Base-by-base conservation (phyloP, 2,888 invertebrate species). In the Calliopum simillimum region DNA sequence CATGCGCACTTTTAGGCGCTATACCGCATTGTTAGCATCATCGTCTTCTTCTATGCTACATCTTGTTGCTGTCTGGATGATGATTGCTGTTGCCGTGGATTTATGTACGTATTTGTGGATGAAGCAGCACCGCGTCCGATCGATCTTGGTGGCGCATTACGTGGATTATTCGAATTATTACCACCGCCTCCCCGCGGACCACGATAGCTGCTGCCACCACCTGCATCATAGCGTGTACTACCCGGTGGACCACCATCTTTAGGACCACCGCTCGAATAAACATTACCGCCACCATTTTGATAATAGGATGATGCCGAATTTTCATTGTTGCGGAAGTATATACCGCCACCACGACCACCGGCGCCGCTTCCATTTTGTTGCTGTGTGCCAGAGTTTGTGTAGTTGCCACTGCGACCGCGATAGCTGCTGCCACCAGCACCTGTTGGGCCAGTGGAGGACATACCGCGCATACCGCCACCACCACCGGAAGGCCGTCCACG, bases 301-400 rank as follows among this genome's bases (percentile, higher is more conserved):
- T 78, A 78, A 25, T 78, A 79, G 14, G 76, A 70, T 14, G 71
- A 55, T 6, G 69, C 72, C 43, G 74, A 67, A 25, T 81, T 80
- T 25, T 85, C 85, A 70, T 85, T 85, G 73, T 85, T 85, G 55
- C 84, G 84, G 80, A 84, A 84, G 69, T 84, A 85, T 3, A 84
- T 82, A 23, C 83, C 78, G 58, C 80, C 78, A 43, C 81, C 76
- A 64, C 75, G 70, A n/a, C 77, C 76, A 21, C 78, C 76, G 13
- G 77, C 79, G 21, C 81, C 76, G 19, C 81, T 81, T 33, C 81
- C 79, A 49, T 82, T 81, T 55, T 81, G 81, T 63, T 79, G 76
- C 0, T 76, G 75, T 63, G 76, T 74, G 3, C 72, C 73, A 6
- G 77, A 75, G 11, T 77, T 77, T 25, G 75, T 68, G 56, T 79